phyloP scores from a whole-genome alignment of 2,113 vertebrate genomes.

The Arenaria interpres region DNA sequence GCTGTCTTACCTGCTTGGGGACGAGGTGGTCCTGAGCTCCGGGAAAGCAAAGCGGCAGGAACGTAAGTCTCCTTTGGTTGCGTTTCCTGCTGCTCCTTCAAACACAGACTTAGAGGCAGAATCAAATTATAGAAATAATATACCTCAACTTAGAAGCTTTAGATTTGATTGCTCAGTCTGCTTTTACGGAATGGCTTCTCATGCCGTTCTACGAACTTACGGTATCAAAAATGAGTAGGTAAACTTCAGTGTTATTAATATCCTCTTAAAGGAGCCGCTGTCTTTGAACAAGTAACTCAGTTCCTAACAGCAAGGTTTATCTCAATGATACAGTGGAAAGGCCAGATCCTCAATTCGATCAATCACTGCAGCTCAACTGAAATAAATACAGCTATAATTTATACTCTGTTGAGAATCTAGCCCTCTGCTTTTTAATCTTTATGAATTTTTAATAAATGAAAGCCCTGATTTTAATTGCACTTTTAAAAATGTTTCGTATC shows the following conservation, averaged over 20 bases:
- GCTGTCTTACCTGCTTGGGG: background rate
- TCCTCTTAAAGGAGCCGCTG: background rate
- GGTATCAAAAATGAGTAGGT: background rate
- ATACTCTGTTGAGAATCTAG: background rate
- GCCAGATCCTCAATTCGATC: background rate
- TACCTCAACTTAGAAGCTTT: background rate
- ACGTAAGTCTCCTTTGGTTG: background rate
- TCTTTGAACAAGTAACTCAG: background rate
- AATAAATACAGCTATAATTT: background rate
- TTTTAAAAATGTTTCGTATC: background rate
- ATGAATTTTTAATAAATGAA: conserved; percentile 2
- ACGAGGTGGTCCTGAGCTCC: background rate
- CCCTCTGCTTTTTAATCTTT: conserved; percentile 15
- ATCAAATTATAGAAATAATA: background rate
- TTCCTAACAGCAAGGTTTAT: background rate
- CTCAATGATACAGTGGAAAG: background rate
- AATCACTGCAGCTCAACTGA: background rate
- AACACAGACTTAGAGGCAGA: background rate
- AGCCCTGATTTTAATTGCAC: conserved; percentile 18
- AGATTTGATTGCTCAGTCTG: background rate
- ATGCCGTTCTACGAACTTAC: background rate
- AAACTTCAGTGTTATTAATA: background rate
- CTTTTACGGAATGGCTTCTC: background rate
- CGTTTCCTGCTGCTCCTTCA: background rate
- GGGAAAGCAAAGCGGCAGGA: background rate